Conservation (phyloP, 37 sponge, comb jelly and placozoan species). For the Sycon ciliatum region DNA sequence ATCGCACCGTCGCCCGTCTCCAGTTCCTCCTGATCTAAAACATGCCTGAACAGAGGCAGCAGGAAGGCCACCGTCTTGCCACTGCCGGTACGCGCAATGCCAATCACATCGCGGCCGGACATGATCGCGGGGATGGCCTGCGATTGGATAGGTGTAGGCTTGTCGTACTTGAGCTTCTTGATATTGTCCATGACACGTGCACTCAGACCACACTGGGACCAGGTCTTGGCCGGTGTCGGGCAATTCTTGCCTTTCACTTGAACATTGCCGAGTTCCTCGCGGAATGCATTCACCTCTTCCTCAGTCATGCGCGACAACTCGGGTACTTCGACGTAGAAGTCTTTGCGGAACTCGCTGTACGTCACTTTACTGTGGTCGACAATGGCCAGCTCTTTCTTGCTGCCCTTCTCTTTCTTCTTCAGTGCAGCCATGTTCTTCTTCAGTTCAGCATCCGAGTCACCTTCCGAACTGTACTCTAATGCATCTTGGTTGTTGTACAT, state of each 20-base stretch:
- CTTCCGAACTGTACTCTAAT: slow-evolving; percentile 82
- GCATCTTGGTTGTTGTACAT: slow-evolving; percentile 81
- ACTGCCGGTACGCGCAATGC: slow-evolving; percentile 91
- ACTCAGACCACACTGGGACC: slow-evolving; percentile 84
- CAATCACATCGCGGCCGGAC: slow-evolving; percentile 90
- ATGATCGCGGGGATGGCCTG: slow-evolving; percentile 94
- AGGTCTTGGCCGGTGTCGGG: slow-evolving; percentile 90
- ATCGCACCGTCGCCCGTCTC: slow-evolving; percentile 86
- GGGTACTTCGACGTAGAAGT: slow-evolving; percentile 94
- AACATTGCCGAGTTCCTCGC: slow-evolving; percentile 66
- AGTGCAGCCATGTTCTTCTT: slow-evolving; percentile 12
- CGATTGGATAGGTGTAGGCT: slow-evolving; percentile 92
- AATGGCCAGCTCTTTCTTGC: slow-evolving; percentile 58
- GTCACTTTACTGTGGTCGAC: slow-evolving; percentile 74
- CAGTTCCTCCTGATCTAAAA: slow-evolving; percentile 79
- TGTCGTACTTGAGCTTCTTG: slow-evolving; percentile 42
- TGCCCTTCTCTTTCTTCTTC: background rate
- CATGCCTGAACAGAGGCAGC: slow-evolving; percentile 84
- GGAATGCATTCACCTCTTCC: slow-evolving; percentile 62
- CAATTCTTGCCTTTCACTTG: slow-evolving; percentile 84
- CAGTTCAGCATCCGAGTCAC: too few relatives aligned
- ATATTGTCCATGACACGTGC: slow-evolving; percentile 18
- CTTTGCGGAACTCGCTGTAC: slow-evolving; percentile 72
- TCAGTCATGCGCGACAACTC: slow-evolving; percentile 81
- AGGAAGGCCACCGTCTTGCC: slow-evolving; percentile 97